Base-by-base conservation (phyloP, 2,113 vertebrate species). In the Pachypanchax playfairii region DNA sequence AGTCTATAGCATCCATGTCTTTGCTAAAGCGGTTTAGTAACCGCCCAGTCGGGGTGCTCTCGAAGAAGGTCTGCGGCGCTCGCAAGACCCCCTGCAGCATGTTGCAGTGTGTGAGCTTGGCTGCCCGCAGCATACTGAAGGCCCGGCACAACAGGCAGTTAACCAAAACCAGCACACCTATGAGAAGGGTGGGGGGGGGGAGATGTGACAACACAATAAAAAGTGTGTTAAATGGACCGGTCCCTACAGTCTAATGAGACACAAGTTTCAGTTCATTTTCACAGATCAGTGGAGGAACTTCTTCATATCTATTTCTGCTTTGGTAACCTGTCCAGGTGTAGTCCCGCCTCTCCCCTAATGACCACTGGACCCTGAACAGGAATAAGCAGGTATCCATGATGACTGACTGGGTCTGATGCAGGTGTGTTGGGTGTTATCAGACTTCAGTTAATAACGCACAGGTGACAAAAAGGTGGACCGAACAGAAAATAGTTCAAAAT, bases 11-110 rank as follows among this genome's bases (percentile, higher is more conserved):
- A 78, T 93, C 93, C 84, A 93, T 72, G 70, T 93, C 93, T 86
- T 91, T 92, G 89, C 90, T 85, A 90, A 93, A 93, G 85, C 92
- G 92, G 87, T 93, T 93, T 66, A 93, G 81, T 50, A 93, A 47
- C 44, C 92, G 89, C 82, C 92, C 92, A 49, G 86, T 64, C 54
- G 92, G 92, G 59, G 81, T 93, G 83, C 88, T 87, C 86, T 93
- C 87, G 72, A 93, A 93, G 87, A 93, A 93, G 81, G 78, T 60
- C 86, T 90, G 89, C 20, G 92, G 92, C 5, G 91, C 91, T 39
- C 84, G 90, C 88, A 93, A 84, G 73, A 92, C 83, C 75, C 85
- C 75, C 31, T 82, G 84, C 52, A 93, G 92, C 90, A 93, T 75
- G 86, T 86, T 76, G 82, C 12, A n/a, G 85, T 93, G 92, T 8